Base-by-base conservation (phyloP, 1,140 invertebrate species). In the Hylaeus anthracinus region DNA sequence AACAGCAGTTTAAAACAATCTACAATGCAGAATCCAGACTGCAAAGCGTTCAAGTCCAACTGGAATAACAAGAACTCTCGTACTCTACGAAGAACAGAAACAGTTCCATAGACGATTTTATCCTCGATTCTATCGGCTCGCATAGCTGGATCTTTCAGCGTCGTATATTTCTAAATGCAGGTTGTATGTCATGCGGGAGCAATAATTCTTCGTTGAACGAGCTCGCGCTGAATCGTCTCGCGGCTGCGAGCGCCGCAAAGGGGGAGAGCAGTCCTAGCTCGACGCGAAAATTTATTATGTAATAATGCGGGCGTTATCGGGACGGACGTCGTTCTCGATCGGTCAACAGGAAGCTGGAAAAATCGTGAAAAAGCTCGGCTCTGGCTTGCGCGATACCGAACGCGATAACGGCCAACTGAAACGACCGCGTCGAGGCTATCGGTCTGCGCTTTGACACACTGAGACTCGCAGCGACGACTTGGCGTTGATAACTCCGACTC, bases 251-350 rank as follows among this genome's bases (percentile, higher is more conserved):
- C 5, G 45, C 37, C 39, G 55, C 55, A 15, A 41, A 65, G 39
- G 45, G n/a, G 37, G 8, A 51, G 45, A 60, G 53, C 26, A 37
- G 64, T 10, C 53, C 55, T 53, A 12, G 41, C 1, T 45, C 14
- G 65, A n/a, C 55, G 9, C 15, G 64, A 26, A n/a, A 60, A 71
- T 51, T 48, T 74, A 41, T 79, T 79, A 73, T 56, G 61, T 37
- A 79, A 79, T 39, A 41, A 65, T n/a, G 12, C 61, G 8, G 8
- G 6, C 58, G 74, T 51, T 77, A 71, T 77, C 66, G 3, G 15
- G 45, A 60, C 45, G 15, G 8, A 37, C 45, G 65, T 51, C 66
- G 75, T 69, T 53, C 15, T 12, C 75, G 66, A 71, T 71, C 73
- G 14, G 3, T 5, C 37, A 26, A 14, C 61, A 65, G 70, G 53